Evolutionary conservation across 2,888 invertebrate species (phyloP).

Genomic region (Drosophila basisetae): DNA sequence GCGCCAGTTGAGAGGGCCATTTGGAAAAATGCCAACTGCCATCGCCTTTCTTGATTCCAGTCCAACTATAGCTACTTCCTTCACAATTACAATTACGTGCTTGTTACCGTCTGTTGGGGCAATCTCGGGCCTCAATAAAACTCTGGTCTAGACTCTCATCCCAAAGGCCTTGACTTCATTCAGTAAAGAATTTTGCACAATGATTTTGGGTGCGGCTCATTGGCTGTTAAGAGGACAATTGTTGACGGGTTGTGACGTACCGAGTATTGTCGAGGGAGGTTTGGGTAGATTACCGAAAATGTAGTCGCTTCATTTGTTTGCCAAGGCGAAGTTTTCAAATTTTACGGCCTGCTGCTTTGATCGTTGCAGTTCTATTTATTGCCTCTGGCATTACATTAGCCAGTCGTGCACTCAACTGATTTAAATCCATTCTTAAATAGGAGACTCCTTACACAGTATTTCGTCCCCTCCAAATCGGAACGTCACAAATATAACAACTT

Average conservation of each 20-base stretch:
- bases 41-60: constrained; percentile 3
- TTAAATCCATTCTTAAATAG: constrained; percentile 23
- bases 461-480: neutral
- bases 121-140: constrained; percentile 40
- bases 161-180: constrained; percentile 22
- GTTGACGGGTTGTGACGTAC: neutral
- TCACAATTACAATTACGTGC: constrained; percentile 53
- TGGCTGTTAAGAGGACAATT: constrained; percentile 52
- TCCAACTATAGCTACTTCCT: constrained; percentile 45
- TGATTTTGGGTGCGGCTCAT: constrained; percentile 50
- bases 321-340: constrained; percentile 46
- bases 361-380: constrained; percentile 10
- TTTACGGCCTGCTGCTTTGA: constrained; percentile 38
- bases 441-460: neutral
- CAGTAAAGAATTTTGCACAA: constrained; percentile 29
- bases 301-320: constrained; percentile 64
- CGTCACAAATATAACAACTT: neutral
- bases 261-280: neutral
- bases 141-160: constrained; percentile 28
- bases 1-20: constrained; percentile 32
- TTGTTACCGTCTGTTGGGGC: constrained; percentile 36
- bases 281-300: constrained; percentile 21
- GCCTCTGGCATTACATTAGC: neutral
- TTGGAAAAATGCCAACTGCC: constrained; percentile 49
- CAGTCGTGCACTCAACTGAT: constrained; percentile 24